Evolutionary conservation across 1,140 invertebrate genomes (phyloP).

Genomic region (Sarcophaga peregrina): DNA sequence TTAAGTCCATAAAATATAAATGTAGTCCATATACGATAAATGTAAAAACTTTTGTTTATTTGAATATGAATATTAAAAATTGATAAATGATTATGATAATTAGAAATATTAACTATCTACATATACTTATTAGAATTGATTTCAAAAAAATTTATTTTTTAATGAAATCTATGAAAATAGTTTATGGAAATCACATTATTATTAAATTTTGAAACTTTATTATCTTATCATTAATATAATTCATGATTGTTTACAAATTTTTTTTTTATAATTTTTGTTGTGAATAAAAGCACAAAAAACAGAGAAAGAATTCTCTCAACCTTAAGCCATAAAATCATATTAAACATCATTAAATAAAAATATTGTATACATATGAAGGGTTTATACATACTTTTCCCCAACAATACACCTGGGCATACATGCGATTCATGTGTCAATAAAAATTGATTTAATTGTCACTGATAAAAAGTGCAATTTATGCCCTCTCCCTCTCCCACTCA

Average conservation of each 20-base stretch:
- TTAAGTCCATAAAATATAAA: too few species aligned
- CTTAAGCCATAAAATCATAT: background rate
- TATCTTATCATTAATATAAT: constrained; percentile 23
- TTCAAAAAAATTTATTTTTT: too few species aligned
- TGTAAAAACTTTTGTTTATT: too few species aligned
- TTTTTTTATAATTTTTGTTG: too few species aligned
- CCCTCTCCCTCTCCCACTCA: background rate
- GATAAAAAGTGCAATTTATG: background rate
- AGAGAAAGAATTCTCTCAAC: too few species aligned
- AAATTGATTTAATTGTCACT: constrained; percentile 20
- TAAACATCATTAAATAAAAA: background rate
- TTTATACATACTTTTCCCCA: background rate
- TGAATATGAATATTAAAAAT: too few species aligned
- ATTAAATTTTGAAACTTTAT: constrained; percentile 13
- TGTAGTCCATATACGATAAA: too few species aligned
- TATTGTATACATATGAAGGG: background rate
- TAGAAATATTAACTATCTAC: too few species aligned
- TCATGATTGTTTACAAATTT: background rate
- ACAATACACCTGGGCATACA: background rate
- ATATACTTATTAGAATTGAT: too few species aligned
- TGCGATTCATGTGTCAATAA: background rate
- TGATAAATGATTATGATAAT: too few species aligned
- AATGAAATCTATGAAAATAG: constrained; percentile 1
- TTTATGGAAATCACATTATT: background rate
- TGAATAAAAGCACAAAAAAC: too few species aligned